phyloP scores from a whole-genome alignment of 2,888 invertebrate genomes.

The Oligia strigilis region DNA sequence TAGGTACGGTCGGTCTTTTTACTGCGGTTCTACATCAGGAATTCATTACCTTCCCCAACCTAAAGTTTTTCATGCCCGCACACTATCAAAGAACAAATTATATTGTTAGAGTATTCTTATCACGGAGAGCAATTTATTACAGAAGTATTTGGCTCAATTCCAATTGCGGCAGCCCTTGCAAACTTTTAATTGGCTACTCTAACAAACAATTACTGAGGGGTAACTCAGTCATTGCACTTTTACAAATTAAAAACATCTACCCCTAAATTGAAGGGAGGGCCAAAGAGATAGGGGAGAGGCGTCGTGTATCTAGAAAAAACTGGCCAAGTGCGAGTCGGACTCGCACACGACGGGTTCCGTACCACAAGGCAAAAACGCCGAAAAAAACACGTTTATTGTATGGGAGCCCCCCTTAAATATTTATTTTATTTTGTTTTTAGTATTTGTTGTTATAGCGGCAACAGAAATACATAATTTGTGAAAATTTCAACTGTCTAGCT shows the following conservation, averaged over 20 bases:
- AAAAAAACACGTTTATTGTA: too few species aligned
- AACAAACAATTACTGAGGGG: conserved; percentile 70
- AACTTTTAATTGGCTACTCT: conserved; percentile 80
- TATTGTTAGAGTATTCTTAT: conserved; percentile 72
- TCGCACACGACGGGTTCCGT: too few species aligned
- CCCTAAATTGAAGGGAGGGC: conserved; percentile 20
- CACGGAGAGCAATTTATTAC: conserved; percentile 73
- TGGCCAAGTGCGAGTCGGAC: too few species aligned
- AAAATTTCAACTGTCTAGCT: too few species aligned
- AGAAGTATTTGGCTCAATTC: conserved; percentile 75
- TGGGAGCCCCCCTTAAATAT: too few species aligned
- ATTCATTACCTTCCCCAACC: conserved; percentile 63
- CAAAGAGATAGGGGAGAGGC: background rate
- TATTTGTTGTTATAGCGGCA: too few species aligned
- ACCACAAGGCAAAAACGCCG: too few species aligned
- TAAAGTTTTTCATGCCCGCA: conserved; percentile 64
- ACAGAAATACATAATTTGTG: too few species aligned
- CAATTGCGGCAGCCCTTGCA: conserved; percentile 75
- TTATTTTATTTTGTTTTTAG: too few species aligned
- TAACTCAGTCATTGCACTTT: conserved; percentile 67
- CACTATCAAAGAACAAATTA: conserved; percentile 67
- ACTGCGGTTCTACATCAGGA: conserved; percentile 59
- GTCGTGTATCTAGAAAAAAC: background rate
- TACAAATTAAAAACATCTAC: conserved; percentile 44
- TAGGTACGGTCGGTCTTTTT: conserved; percentile 54